Conservation (phyloP, 2,113 vertebrate genomes). For the Apeltes quadracus region DNA sequence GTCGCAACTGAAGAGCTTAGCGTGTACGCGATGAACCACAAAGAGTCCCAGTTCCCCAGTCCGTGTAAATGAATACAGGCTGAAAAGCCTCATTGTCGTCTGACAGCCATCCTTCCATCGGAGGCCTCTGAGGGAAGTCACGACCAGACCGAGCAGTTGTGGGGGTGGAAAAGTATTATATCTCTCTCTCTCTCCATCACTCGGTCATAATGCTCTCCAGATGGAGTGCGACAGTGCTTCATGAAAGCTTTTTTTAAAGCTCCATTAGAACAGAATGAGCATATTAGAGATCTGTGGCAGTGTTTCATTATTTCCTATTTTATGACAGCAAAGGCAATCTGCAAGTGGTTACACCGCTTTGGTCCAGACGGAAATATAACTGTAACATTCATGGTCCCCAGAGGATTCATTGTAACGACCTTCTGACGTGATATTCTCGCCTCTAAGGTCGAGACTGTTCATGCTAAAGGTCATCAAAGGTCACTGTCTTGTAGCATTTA, state of each 20-base stretch:
- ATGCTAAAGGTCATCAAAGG: background rate
- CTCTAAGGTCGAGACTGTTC: background rate
- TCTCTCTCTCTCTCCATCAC: background rate
- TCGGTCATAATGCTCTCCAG: background rate
- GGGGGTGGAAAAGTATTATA: conserved; percentile 19
- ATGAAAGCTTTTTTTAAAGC: background rate
- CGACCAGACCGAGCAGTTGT: background rate
- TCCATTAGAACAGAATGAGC: background rate
- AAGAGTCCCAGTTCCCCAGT: conserved; percentile 72
- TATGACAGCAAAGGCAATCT: background rate
- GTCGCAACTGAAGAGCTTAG: conserved; percentile 37
- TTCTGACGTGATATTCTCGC: background rate
- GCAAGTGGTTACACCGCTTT: background rate
- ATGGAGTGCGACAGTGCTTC: background rate
- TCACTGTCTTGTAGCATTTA: background rate
- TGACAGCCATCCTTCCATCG: conserved; percentile 62
- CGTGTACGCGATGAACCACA: conserved; percentile 56
- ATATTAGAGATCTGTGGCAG: background rate
- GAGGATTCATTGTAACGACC: background rate
- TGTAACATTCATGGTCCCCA: background rate
- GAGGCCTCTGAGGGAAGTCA: conserved; percentile 32
- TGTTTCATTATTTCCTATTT: background rate
- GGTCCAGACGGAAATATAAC: background rate
- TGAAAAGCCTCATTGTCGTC: conserved; percentile 74
- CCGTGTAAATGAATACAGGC: conserved; percentile 74